These are phyloP conservation scores for Brachypodius melanocephalos DNA, from an alignment of 2,113 vertebrate species.

Conservation along the genomic window DNA sequence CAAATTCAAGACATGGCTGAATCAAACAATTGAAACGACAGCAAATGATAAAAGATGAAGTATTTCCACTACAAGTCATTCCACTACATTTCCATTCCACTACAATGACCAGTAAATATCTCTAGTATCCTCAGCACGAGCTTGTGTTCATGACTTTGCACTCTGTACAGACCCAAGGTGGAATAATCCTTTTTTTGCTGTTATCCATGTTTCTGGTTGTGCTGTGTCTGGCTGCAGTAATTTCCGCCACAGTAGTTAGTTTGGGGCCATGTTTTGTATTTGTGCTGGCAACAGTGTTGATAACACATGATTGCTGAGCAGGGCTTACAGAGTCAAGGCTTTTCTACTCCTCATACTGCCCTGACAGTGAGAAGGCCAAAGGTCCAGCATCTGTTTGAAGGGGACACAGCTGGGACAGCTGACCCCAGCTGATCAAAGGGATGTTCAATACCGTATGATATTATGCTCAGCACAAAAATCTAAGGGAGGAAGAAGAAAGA, in stretches of 20 bases:
- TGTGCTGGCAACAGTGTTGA: not conserved
- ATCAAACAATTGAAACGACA: not conserved
- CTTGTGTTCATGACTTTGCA: not conserved
- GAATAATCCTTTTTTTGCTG: not conserved
- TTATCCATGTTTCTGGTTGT: not conserved
- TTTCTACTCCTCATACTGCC: not conserved
- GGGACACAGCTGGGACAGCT: not conserved
- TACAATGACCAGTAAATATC: not conserved
- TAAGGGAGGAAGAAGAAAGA: not conserved
- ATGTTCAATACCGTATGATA: fast-evolving
- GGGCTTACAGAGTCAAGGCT: not conserved
- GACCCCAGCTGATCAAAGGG: not conserved
- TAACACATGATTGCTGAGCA: not conserved
- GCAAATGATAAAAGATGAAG: not conserved
- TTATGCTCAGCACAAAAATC: not conserved
- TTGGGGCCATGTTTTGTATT: not conserved
- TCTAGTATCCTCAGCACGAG: not conserved
- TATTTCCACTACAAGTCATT: not conserved
- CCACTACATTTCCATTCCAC: not conserved
- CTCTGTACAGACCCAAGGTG: not conserved
- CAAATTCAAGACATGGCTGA: not conserved
- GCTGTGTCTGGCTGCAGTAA: not conserved
- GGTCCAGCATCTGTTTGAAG: not conserved
- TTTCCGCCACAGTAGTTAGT: not conserved
- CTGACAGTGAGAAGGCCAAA: not conserved